Base-by-base conservation (phyloP, 2,113 vertebrate species). In the Grammomys dolichurus region DNA sequence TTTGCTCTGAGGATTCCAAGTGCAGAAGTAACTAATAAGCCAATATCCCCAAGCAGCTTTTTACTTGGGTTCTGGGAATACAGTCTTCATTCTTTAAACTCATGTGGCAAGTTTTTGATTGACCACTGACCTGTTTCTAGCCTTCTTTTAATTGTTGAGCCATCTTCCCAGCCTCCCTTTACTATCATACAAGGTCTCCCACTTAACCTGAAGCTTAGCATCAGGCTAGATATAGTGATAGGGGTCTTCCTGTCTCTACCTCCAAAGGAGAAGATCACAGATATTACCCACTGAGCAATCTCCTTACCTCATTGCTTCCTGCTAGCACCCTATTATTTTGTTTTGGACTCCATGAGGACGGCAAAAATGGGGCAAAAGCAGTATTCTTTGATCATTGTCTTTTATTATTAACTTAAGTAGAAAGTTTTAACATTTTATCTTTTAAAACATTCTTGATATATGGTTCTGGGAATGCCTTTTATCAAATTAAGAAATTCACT, bases 401-500 rank as follows among this genome's bases (percentile, higher is more conserved):
- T 94, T 33, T 33, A 8, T 43, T 72, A 46, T 92, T 78, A 17
- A 75, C 20, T 65, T 89, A 12, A n/a, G 40, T 11, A 86, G 40
- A 58, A 40, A 65, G 6, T 78, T 95, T 33, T 40, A 43, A 24
- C 43, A 94, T 86, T 77, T 87, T 82, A 58, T 92, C 48, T 58
- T 58, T 60, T 84, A 63, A 28, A 85, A 81, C 60, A 78, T 60
- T 16, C 78, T 93, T 90, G 33, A 33, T 87, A 89, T 54, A 80
- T 28, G 0, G 94, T 85, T 73, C 70, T 90, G 70, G 5, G 65
- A 93, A 60, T 60, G 94, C 4, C 9, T 43, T 88, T 93, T 93
- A 85, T 87, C 89, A 65, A 73, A 72, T 86, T 60, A 94, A 82
- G 54, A 96, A 81, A 11, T 84, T 88, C 2, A 80, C 31, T 94